Conservation (phyloP, 2,797 vertebrate species). For the Syngnathus acus region DNA sequence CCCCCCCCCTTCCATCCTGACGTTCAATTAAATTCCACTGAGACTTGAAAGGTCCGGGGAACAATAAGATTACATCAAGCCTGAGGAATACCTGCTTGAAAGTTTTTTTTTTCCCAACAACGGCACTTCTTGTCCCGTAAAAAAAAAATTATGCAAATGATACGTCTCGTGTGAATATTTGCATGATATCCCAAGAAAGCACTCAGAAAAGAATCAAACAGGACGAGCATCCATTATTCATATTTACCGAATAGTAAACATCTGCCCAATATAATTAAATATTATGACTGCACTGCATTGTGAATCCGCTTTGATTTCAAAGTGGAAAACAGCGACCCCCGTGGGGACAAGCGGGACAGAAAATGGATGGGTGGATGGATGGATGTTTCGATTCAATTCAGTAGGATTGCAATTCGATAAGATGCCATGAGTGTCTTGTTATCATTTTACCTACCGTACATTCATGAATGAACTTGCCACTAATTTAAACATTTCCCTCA, state of each 20-base stretch:
- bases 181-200: background rate
- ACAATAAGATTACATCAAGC: background rate
- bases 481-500: too few relatives aligned
- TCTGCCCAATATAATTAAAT: background rate
- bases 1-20: background rate
- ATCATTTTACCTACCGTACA: too few relatives aligned
- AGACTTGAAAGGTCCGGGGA: background rate
- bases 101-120: background rate
- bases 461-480: too few relatives aligned
- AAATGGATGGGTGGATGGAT: too few relatives aligned
- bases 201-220: background rate
- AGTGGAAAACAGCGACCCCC: too few relatives aligned
- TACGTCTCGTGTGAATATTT: background rate
- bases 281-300: too few relatives aligned
- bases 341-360: too few relatives aligned
- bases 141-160: constrained; percentile 5
- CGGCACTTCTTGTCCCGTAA: background rate
- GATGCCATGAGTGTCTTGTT: too few relatives aligned
- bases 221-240: background rate
- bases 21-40: background rate
- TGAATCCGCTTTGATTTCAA: too few relatives aligned
- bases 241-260: background rate
- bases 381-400: too few relatives aligned
- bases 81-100: background rate
- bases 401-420: too few relatives aligned